Conservation (phyloP, 2,888 invertebrate genomes). For the Theretra japonica region DNA sequence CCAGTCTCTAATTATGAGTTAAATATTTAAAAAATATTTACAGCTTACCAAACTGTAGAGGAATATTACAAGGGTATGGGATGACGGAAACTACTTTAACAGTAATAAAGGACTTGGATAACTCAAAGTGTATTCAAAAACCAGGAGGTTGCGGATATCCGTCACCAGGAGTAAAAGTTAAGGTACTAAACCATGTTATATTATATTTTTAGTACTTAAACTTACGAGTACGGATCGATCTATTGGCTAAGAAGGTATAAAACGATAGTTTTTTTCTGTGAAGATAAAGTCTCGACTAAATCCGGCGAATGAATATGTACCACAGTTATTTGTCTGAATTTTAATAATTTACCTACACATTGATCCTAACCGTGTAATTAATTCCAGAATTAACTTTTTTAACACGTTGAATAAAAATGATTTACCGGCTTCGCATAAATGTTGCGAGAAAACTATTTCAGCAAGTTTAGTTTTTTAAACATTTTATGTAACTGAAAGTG, state of each 20-base stretch:
- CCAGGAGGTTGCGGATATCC: slow-evolving; percentile 50
- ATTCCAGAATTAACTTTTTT: no score
- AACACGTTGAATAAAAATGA: no score
- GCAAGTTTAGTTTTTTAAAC: not conserved
- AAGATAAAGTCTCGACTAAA: no score
- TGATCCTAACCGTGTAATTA: no score
- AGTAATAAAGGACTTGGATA: slow-evolving; percentile 38
- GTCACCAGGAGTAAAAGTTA: slow-evolving; percentile 42
- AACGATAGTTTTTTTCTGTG: not conserved
- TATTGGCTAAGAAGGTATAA: not conserved
- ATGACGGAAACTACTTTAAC: slow-evolving; percentile 54
- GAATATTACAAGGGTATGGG: slow-evolving; percentile 54
- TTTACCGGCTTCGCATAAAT: no score
- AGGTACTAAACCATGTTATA: slow-evolving; percentile 41
- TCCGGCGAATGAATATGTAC: no score
- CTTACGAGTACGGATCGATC: no score
- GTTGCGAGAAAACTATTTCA: no score
- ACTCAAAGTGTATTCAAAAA: slow-evolving; percentile 33
- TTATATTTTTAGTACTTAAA: not conserved
- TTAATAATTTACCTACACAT: no score
- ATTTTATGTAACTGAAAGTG: not conserved
- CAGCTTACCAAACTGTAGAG: slow-evolving; percentile 51
- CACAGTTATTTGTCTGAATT: no score
- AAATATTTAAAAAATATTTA: no score
- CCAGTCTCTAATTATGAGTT: no score